Evolutionary conservation across 1,140 invertebrate genomes (phyloP).

Genomic region (Hypsibius dujardini): DNA sequence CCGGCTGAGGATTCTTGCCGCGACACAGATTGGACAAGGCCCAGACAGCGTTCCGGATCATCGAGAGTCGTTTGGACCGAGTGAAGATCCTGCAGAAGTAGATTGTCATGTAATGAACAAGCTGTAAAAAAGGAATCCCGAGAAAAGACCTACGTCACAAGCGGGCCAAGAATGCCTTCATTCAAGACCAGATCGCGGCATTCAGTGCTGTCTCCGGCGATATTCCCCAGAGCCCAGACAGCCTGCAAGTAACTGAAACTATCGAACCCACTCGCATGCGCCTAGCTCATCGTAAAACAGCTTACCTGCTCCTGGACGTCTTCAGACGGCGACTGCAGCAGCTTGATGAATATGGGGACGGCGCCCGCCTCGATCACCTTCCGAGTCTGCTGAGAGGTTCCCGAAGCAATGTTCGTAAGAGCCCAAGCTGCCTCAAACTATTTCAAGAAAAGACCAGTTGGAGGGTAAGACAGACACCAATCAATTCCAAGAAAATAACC

Average conservation of each 20-base stretch:
- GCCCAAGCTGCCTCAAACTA: constrained; percentile 97
- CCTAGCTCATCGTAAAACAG: constrained; percentile 15
- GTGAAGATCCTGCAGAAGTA: constrained; percentile 49
- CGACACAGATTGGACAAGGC: constrained; percentile 85
- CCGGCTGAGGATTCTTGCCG: constrained; percentile 86
- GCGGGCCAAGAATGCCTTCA: constrained; percentile 60
- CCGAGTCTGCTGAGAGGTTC: constrained; percentile 77
- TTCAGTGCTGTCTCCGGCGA: constrained; percentile 80
- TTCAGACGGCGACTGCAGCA: constrained; percentile 60
- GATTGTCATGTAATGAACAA: constrained; percentile 25
- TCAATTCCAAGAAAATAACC: constrained; percentile 34
- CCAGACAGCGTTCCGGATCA: constrained; percentile 95
- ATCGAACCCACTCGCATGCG: background rate
- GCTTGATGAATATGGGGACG: constrained; percentile 69
- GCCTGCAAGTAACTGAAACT: constrained; percentile 43
- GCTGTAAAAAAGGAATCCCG: constrained; percentile 19
- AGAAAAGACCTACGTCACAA: constrained; percentile 54
- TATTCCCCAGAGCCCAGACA: constrained; percentile 89
- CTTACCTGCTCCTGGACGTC: constrained; percentile 64
- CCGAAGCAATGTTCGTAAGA: constrained; percentile 88
- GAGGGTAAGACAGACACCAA: background rate
- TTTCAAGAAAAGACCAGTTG: background rate
- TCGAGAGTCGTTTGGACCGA: constrained; percentile 61
- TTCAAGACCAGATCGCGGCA: constrained; percentile 76
- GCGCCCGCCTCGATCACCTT: constrained; percentile 84